Evolutionary conservation across 2,888 invertebrate species (phyloP).

Genomic region (Ischnura elegans): DNA sequence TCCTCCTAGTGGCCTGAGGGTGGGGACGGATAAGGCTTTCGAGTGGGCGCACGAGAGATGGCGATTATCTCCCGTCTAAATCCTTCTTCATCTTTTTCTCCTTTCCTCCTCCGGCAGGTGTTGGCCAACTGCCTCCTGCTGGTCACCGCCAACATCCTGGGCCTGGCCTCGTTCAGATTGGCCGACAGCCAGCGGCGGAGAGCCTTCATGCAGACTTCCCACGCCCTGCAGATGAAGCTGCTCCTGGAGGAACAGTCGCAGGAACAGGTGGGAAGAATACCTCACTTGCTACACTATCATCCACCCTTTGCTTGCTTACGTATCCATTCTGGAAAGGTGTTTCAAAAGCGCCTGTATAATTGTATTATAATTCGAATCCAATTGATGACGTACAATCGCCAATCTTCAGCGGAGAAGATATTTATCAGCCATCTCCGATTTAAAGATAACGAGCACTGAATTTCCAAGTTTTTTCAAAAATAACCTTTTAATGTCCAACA

Average conservation of each 20-base stretch:
- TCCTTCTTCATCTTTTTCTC: slow-evolving; percentile 50
- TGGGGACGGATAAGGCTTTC: slow-evolving; percentile 72
- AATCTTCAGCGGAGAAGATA: no score
- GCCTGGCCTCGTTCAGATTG: slow-evolving; percentile 86
- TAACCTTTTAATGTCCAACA: no score
- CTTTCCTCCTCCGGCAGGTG: slow-evolving; percentile 80
- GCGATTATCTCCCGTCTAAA: slow-evolving; percentile 21
- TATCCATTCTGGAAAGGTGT: no score
- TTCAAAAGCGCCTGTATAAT: no score
- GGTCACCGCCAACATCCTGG: slow-evolving; percentile 87
- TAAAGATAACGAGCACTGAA: no score
- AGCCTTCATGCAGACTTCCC: slow-evolving; percentile 93
- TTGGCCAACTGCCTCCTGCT: slow-evolving; percentile 86
- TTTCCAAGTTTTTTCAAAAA: no score
- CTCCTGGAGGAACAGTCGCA: slow-evolving; percentile 96
- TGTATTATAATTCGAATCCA: no score
- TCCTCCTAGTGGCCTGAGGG: neutral
- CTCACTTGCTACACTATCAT: neutral
- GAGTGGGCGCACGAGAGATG: slow-evolving; percentile 71
- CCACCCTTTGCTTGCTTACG: no score
- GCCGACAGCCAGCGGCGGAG: slow-evolving; percentile 92
- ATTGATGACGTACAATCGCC: no score
- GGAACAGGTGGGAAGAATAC: slow-evolving; percentile 85
- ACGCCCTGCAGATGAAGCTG: slow-evolving; percentile 93
- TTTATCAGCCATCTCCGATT: no score